These are phyloP conservation scores for Lycodopsis pacificus DNA, from an alignment of 2,797 vertebrate species.

Conservation along the genomic window DNA sequence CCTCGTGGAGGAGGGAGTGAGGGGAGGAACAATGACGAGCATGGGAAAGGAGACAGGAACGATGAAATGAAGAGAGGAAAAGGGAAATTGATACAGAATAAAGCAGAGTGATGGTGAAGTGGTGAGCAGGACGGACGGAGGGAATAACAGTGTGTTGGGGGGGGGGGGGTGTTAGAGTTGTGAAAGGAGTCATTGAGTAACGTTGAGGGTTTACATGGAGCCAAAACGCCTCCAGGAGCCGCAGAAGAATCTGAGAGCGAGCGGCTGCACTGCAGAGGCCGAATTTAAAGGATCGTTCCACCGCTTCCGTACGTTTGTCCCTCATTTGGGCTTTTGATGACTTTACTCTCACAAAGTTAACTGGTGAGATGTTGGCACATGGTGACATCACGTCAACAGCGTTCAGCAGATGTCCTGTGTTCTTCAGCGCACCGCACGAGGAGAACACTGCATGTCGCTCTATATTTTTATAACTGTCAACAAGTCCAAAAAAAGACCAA, in stretches of 20 bases:
- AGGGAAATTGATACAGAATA: background rate
- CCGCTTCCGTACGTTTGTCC: too few relatives aligned
- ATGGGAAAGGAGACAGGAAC: background rate
- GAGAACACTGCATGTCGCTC: too few relatives aligned
- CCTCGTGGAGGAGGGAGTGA: background rate
- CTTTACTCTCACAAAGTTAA: too few relatives aligned
- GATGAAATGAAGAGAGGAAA: background rate
- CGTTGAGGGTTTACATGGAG: constrained; percentile 30
- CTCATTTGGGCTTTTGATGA: too few relatives aligned
- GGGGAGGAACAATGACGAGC: too few relatives aligned
- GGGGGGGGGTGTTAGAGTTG: constrained; percentile 6
- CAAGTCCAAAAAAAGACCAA: too few relatives aligned
- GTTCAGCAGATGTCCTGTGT: too few relatives aligned
- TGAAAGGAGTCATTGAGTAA: constrained; percentile 68
- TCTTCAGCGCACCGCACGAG: too few relatives aligned
- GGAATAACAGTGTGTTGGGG: background rate
- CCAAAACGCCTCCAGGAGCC: constrained; percentile 55
- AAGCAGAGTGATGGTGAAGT: background rate
- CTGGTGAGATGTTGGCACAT: background rate
- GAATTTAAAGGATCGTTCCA: background rate
- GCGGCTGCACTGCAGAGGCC: constrained; percentile 14
- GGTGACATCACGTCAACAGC: background rate
- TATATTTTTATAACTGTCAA: too few relatives aligned
- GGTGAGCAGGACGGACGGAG: constrained; percentile 4
- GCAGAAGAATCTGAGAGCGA: constrained; percentile 46